Evolutionary conservation across 2,797 vertebrate genomes (phyloP).

Genomic region (Eurystomus glaucurus): DNA sequence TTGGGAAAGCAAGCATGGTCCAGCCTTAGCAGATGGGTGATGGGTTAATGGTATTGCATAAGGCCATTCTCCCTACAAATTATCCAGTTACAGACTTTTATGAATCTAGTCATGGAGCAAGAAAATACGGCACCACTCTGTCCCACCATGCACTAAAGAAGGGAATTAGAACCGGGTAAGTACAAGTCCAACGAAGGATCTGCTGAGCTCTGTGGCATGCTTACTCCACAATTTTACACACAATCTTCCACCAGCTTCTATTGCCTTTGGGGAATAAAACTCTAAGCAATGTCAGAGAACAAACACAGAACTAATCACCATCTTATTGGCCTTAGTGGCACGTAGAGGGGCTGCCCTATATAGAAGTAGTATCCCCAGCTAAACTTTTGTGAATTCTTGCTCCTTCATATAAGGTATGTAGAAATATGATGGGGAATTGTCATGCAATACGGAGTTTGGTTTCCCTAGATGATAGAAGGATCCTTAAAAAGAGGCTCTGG

Average conservation of each 20-base stretch:
- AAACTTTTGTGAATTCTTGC: neutral
- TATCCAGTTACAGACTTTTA: neutral
- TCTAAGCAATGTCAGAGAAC: neutral
- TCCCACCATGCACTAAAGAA: neutral
- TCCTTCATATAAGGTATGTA: neutral
- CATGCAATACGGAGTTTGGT: neutral
- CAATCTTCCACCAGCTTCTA: neutral
- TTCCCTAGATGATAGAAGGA: neutral
- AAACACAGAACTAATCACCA: neutral
- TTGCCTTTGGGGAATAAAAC: neutral
- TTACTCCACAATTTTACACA: neutral
- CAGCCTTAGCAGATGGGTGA: neutral
- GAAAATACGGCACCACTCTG: neutral
- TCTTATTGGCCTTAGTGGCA: neutral
- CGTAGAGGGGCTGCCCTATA: neutral
- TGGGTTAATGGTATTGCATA: neutral
- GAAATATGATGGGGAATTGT: neutral
- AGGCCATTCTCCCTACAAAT: neutral
- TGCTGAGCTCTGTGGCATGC: neutral
- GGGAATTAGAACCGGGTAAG: neutral
- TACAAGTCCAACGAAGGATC: neutral
- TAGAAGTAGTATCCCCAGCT: neutral
- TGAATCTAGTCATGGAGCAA: neutral
- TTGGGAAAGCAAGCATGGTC: accelerated
- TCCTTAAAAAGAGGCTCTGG: neutral